phyloP scores from a whole-genome alignment of 2,888 invertebrate species.

The Nymphalis c-album region DNA sequence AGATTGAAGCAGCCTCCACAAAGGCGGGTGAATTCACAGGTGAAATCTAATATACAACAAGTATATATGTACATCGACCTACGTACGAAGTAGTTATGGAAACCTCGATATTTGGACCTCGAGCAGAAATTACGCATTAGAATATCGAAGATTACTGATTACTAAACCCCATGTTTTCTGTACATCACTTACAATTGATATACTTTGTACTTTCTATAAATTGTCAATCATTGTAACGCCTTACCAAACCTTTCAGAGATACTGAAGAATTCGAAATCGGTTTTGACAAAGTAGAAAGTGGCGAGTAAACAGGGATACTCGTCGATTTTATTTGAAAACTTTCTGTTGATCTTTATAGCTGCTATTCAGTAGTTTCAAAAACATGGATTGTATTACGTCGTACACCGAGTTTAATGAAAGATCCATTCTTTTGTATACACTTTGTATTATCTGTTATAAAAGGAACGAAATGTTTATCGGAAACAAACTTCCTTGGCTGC shows the following conservation, averaged over 20 bases:
- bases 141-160: too few species aligned
- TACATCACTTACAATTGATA: neutral
- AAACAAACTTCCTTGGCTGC: neutral
- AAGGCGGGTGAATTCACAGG: too few species aligned
- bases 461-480: neutral
- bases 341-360: slow-evolving; percentile 50
- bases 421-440: slow-evolving; percentile 9
- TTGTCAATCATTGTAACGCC: neutral
- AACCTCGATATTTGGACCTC: too few species aligned
- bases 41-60: too few species aligned
- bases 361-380: slow-evolving; percentile 53
- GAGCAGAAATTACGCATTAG: too few species aligned
- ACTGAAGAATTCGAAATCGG: slow-evolving; percentile 40
- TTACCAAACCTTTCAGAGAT: neutral
- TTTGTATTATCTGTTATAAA: slow-evolving; percentile 13
- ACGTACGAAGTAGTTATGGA: too few species aligned
- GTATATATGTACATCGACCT: too few species aligned
- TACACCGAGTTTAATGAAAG: slow-evolving; percentile 12
- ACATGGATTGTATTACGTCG: slow-evolving; percentile 21
- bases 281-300: slow-evolving; percentile 63
- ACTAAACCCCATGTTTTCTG: too few species aligned
- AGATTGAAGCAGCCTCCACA: too few species aligned
- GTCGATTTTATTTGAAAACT: slow-evolving; percentile 76
- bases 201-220: neutral
- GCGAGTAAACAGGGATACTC: slow-evolving; percentile 67